Evolutionary conservation across 2,888 invertebrate species (phyloP).

Genomic region (Drosophila cognata): DNA sequence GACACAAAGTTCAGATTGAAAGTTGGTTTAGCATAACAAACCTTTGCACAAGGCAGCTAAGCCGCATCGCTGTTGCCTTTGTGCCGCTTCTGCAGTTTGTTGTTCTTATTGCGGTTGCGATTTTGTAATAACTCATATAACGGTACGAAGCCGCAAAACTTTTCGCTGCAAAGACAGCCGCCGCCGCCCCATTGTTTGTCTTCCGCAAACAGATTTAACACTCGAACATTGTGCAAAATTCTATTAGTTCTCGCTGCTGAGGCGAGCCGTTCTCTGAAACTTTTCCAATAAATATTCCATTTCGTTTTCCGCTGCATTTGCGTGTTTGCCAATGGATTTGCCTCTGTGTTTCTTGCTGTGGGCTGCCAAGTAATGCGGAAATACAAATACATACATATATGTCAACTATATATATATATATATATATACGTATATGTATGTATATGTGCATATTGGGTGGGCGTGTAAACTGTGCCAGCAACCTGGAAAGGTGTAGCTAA

Average conservation of each 20-base stretch:
- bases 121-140: conserved; percentile 30
- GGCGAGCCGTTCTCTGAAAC: conserved; percentile 21
- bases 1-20: conserved; percentile 36
- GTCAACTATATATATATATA: conserved; percentile 10
- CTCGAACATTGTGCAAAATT: conserved; percentile 30
- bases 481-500: conserved; percentile 24
- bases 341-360: conserved; percentile 11
- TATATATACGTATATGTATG: not conserved
- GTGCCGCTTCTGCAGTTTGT: conserved; percentile 21
- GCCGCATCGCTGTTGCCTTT: conserved; percentile 9
- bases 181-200: conserved; percentile 38
- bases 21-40: conserved; percentile 31
- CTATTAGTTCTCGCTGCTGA: conserved; percentile 12
- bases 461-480: conserved; percentile 62
- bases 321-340: conserved; percentile 37
- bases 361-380: conserved; percentile 53
- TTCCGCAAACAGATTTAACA: conserved; percentile 64
- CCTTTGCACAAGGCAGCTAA: conserved; percentile 26
- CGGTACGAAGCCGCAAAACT: conserved; percentile 57
- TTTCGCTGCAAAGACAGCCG: conserved; percentile 17
- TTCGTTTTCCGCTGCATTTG: conserved; percentile 29
- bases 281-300: conserved; percentile 40
- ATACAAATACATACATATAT: conserved; percentile 23
- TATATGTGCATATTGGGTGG: conserved; percentile 20
- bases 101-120: conserved; percentile 46